These are phyloP conservation scores for Malurus elegans DNA, from an alignment of 2,113 vertebrate genomes.

Conservation along the genomic window DNA sequence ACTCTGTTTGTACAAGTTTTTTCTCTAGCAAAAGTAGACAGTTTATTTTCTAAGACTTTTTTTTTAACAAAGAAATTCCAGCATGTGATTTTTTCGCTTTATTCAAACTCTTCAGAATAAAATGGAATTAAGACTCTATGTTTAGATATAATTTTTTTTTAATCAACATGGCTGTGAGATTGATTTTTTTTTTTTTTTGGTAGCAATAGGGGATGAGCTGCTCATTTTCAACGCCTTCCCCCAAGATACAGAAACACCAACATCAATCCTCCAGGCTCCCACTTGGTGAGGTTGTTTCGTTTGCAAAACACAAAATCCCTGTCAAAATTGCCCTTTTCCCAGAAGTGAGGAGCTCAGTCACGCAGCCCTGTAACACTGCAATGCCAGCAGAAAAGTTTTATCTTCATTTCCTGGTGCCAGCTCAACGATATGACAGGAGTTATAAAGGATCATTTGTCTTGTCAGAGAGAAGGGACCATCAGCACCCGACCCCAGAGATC, in stretches of 20 bases:
- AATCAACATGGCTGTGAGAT: background rate
- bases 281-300: background rate
- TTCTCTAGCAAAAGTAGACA: background rate
- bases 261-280: background rate
- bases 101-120: background rate
- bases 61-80: background rate
- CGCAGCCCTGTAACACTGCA: constrained; percentile 8
- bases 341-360: background rate
- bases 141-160: background rate
- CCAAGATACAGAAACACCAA: background rate
- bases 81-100: background rate
- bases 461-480: background rate
- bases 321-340: background rate
- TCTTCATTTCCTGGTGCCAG: constrained; percentile 53
- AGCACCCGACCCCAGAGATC: background rate
- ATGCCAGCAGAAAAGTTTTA: constrained; percentile 51
- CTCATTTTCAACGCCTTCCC: background rate
- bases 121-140: background rate
- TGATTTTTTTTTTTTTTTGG: background rate
- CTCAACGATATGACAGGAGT: background rate
- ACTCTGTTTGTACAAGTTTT: background rate
- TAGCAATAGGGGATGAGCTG: background rate
- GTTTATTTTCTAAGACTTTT: background rate
- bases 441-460: constrained; percentile 53
- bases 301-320: background rate